Evolutionary conservation across 2,797 vertebrate genomes (phyloP).

Genomic region (Neomorphus geoffroyi): DNA sequence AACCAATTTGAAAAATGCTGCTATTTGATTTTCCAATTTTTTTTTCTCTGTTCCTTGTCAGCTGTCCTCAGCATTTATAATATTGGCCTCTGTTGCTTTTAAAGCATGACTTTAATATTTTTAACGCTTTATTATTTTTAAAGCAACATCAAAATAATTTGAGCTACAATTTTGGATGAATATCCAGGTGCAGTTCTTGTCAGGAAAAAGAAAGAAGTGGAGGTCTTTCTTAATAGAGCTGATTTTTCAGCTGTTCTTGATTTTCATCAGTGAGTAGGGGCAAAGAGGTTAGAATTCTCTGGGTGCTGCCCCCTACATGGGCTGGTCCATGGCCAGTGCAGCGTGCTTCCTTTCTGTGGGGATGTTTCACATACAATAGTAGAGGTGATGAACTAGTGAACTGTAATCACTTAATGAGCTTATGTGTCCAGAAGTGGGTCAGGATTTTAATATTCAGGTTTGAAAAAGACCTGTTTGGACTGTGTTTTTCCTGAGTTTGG

Average conservation of each 20-base stretch:
- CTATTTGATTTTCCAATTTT: background rate
- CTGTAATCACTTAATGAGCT: background rate
- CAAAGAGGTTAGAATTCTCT: background rate
- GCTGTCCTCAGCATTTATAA: background rate
- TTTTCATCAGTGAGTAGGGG: background rate
- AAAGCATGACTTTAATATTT: background rate
- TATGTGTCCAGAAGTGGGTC: background rate
- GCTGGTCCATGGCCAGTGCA: background rate
- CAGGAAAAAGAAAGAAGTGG: background rate
- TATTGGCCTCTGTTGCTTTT: background rate
- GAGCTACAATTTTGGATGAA: background rate
- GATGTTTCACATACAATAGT: rapidly evolving
- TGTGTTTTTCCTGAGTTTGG: background rate
- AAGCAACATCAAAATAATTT: background rate
- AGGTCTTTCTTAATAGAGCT: background rate
- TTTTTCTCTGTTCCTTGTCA: background rate
- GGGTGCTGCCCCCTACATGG: background rate
- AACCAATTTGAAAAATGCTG: background rate
- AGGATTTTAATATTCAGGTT: background rate
- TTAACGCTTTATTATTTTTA: background rate
- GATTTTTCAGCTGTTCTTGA: background rate
- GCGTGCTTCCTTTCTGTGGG: background rate
- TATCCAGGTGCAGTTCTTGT: background rate
- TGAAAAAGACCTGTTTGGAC: background rate
- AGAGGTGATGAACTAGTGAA: background rate